Percentiles rank a stretch among this genome's conserved stretches.
Conservation (phyloP, 2,797 vertebrate species). For the Acomys russatus region DNA sequence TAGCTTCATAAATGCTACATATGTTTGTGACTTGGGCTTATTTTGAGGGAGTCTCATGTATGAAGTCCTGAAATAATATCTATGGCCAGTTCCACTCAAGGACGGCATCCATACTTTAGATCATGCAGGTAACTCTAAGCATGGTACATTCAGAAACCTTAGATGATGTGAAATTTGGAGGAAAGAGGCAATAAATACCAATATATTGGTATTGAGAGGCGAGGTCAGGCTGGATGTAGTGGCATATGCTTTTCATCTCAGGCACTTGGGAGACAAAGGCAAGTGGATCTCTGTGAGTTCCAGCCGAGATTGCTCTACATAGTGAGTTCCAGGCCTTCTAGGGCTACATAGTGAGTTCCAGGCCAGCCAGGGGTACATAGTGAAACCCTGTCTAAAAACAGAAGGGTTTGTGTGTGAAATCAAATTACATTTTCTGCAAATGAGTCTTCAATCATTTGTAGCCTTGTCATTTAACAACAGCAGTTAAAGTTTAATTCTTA, state of each 20-base stretch:
- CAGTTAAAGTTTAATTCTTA: constrained; percentile 42
- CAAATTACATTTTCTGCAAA: constrained; percentile 37
- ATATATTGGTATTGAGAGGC: constrained; percentile 6
- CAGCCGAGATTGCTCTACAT: neutral
- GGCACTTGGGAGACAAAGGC: neutral
- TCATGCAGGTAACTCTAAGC: neutral
- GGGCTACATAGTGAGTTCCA: neutral
- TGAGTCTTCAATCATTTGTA: neutral
- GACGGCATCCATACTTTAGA: neutral
- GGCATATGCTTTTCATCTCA: neutral
- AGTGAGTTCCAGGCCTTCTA: neutral
- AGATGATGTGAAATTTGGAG: neutral
- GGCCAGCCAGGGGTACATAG: neutral
- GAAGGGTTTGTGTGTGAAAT: neutral
- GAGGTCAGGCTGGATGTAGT: neutral
- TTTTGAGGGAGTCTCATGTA: constrained; percentile 15
- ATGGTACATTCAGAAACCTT: constrained; percentile 7
- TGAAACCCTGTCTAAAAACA: neutral
- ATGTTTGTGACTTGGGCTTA: neutral
- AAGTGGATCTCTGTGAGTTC: neutral
- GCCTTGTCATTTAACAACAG: constrained; percentile 38
- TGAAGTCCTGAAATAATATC: constrained; percentile 35
- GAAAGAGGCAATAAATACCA: neutral
- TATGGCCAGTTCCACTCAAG: constrained; percentile 21
- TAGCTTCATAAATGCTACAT: constrained; percentile 16